phyloP scores from a whole-genome alignment of 2,888 invertebrate species.

The Chironomus riparius region DNA sequence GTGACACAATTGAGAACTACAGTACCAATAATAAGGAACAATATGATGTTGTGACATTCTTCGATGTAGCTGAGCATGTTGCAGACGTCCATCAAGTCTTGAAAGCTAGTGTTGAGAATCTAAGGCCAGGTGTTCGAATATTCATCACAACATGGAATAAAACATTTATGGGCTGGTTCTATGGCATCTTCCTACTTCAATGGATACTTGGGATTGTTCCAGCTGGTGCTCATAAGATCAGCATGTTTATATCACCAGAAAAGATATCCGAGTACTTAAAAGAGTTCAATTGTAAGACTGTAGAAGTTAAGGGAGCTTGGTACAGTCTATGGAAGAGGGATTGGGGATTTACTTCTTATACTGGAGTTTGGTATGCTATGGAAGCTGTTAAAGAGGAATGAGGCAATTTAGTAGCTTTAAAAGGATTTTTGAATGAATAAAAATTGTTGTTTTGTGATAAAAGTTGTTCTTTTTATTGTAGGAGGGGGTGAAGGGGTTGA shows the following conservation, averaged over 20 bases:
- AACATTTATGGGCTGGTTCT: slow-evolving; percentile 54
- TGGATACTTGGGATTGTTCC: slow-evolving; percentile 64
- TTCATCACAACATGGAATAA: slow-evolving; percentile 61
- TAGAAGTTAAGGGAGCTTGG: slow-evolving; percentile 65
- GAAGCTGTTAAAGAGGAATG: slow-evolving; percentile 61
- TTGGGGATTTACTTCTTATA: slow-evolving; percentile 66
- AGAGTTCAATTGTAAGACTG: slow-evolving; percentile 58
- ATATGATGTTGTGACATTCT: slow-evolving; percentile 78
- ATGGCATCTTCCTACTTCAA: slow-evolving; percentile 70
- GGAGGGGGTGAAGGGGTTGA: too few species aligned
- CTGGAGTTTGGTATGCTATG: slow-evolving; percentile 65
- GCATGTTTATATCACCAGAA: slow-evolving; percentile 74
- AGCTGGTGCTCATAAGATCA: slow-evolving; percentile 80
- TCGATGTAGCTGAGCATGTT: slow-evolving; percentile 88
- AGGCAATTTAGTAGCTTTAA: too few species aligned
- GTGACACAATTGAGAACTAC: slow-evolving; percentile 47
- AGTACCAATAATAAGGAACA: slow-evolving; percentile 40
- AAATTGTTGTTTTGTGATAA: too few species aligned
- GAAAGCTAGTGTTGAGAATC: slow-evolving; percentile 49
- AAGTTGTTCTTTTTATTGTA: too few species aligned
- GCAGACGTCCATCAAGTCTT: slow-evolving; percentile 61
- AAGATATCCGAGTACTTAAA: slow-evolving; percentile 65
- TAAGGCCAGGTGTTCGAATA: slow-evolving; percentile 55
- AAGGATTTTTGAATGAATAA: neutral
- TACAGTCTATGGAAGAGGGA: slow-evolving; percentile 63